Conservation (phyloP, 2,888 invertebrate genomes). For the Tineola bisselliella region DNA sequence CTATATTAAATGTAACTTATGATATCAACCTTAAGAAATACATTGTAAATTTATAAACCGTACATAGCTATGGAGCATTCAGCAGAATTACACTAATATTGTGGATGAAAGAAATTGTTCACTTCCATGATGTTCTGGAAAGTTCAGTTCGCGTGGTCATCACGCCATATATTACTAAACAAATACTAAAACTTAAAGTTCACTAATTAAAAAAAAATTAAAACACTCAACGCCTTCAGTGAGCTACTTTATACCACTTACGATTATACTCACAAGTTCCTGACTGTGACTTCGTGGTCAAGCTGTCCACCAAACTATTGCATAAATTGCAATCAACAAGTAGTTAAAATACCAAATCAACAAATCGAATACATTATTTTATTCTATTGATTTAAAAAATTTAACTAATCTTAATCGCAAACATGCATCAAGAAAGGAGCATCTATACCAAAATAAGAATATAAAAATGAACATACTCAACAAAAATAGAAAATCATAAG, state of each 20-base stretch:
- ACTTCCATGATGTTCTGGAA: conserved; percentile 28
- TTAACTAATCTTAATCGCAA: conserved; percentile 62
- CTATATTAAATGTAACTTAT: conserved; percentile 66
- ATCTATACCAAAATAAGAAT: conserved; percentile 50
- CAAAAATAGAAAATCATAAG: conserved; percentile 37
- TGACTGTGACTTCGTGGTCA: neutral
- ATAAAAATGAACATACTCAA: conserved; percentile 25
- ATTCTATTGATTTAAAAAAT: conserved; percentile 40
- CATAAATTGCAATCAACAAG: conserved; percentile 63
- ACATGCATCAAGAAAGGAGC: conserved; percentile 42
- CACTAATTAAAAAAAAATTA: conserved; percentile 49
- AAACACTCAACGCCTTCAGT: conserved; percentile 57
- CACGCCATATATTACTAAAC: conserved; percentile 40
- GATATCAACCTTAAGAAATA: conserved; percentile 57
- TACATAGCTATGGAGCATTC: conserved; percentile 58
- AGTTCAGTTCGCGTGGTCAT: conserved; percentile 57
- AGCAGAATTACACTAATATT: conserved; percentile 50
- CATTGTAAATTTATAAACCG: conserved; percentile 65
- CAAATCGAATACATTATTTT: conserved; percentile 55
- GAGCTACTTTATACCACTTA: conserved; percentile 59
- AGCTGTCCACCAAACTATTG: conserved; percentile 49
- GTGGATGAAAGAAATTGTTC: conserved; percentile 68
- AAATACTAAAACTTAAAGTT: conserved; percentile 50
- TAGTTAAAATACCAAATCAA: conserved; percentile 67
- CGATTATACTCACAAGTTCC: neutral